A percentile compares a stretch with the other conserved stretches of the same genome.
These are phyloP conservation scores for Xestia c-nigrum DNA, from an alignment of 2,888 invertebrate species.

Conservation along the genomic window DNA sequence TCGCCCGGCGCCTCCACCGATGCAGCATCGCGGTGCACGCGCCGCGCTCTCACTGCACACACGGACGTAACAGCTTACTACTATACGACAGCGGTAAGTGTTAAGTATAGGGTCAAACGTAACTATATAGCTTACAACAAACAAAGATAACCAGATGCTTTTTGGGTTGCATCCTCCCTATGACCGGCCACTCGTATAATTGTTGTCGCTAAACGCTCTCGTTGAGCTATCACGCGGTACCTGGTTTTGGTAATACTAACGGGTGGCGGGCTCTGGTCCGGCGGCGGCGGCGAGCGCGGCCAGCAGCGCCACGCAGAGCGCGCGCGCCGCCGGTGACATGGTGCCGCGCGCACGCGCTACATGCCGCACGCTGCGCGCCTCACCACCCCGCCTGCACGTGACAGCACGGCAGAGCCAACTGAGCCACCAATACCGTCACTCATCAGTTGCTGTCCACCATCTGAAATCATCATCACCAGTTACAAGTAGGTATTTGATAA, in stretches of 20 bases:
- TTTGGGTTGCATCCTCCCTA: background rate
- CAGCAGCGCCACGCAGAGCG: conserved; percentile 67
- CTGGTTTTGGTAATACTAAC: conserved; percentile 32
- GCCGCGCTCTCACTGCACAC: conserved; percentile 46
- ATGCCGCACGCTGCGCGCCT: conserved; percentile 15
- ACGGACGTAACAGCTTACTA: background rate
- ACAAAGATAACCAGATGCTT: background rate
- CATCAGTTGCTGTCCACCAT: background rate
- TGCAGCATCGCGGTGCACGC: conserved; percentile 56
- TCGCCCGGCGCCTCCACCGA: conserved; percentile 45
- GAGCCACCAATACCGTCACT: background rate
- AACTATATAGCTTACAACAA: no score
- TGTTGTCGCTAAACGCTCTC: background rate
- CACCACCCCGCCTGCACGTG: background rate
- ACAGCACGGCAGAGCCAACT: background rate
- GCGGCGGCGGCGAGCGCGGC: conserved; percentile 67
- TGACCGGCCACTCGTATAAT: background rate
- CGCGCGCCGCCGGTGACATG: conserved; percentile 59
- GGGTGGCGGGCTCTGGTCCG: conserved; percentile 54
- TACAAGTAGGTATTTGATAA: background rate
- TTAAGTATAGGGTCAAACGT: background rate
- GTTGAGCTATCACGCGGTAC: background rate
- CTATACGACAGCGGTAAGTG: background rate
- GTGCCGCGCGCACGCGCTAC: conserved; percentile 4
- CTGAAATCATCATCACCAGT: conserved; percentile 1